Evolutionary conservation across 2,888 invertebrate species (phyloP).

Genomic region (Cerceris rybyensis): DNA sequence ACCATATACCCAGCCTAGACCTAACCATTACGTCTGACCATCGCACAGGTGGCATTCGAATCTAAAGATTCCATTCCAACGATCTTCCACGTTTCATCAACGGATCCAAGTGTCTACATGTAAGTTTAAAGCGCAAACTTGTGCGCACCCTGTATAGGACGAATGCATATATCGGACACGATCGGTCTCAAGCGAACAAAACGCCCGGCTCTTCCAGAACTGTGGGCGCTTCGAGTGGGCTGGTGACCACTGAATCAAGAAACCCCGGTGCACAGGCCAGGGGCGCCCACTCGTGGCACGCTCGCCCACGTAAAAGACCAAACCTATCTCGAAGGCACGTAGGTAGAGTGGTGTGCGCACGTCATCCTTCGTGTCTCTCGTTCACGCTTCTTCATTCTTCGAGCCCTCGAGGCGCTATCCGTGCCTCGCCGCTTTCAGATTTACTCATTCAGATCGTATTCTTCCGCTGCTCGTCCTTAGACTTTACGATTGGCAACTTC

Average conservation of each 20-base stretch:
- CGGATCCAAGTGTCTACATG: background rate
- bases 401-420: conserved; percentile 30
- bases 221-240: conserved; percentile 74
- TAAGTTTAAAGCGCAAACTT: background rate
- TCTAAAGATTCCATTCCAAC: too few relatives aligned
- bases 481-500: too few relatives aligned
- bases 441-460: conserved; percentile 25
- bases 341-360: conserved; percentile 50
- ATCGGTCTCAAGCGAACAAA: conserved; percentile 45
- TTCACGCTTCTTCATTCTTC: conserved; percentile 22
- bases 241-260: conserved; percentile 68
- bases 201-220: conserved; percentile 53
- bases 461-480: background rate
- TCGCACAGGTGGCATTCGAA: too few relatives aligned
- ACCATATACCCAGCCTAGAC: too few relatives aligned
- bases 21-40: too few relatives aligned
- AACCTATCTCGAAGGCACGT: conserved; percentile 54
- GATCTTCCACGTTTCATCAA: too few relatives aligned
- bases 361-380: conserved; percentile 53
- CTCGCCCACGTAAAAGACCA: conserved; percentile 72
- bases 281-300: conserved; percentile 71
- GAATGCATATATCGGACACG: conserved; percentile 26
- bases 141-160: background rate
- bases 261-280: conserved; percentile 51
- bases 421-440: conserved; percentile 37